Conservation (phyloP, 2,797 vertebrate species). For the Periophthalmus magnuspinnatus region DNA sequence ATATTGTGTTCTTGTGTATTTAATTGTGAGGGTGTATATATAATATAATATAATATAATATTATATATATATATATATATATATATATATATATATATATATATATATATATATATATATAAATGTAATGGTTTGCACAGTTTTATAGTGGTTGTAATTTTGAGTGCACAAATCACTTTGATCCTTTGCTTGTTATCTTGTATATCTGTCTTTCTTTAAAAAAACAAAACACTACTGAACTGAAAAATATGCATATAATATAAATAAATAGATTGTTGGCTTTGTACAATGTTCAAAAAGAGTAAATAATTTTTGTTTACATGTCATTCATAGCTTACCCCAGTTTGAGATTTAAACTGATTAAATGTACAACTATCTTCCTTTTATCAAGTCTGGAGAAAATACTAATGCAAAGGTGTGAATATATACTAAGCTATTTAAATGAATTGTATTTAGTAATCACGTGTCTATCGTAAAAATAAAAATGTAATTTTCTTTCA, state of each 20-base stretch:
- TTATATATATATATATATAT: too few species aligned
- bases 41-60: too few species aligned
- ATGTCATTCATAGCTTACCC: constrained; percentile 15
- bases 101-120: too few species aligned
- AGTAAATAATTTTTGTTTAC: constrained; percentile 12
- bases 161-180: constrained; percentile 61
- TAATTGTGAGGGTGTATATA: constrained; percentile 3
- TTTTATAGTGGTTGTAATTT: constrained; percentile 24
- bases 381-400: constrained; percentile 7
- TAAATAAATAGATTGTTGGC: constrained; percentile 2
- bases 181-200: constrained; percentile 30
- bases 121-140: neutral
- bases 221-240: constrained; percentile 30
- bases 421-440: constrained; percentile 1
- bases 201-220: constrained; percentile 11
- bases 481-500: constrained; percentile 22
- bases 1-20: too few species aligned
- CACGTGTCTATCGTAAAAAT: neutral
- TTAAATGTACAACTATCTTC: neutral
- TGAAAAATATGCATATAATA: constrained; percentile 24
- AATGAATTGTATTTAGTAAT: constrained; percentile 5
- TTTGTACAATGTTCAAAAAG: constrained; percentile 1
- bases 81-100: too few species aligned
- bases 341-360: constrained; percentile 23
- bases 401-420: neutral